These are phyloP conservation scores for Noctilio leporinus DNA, from an alignment of 2,113 vertebrate species.

Conservation along the genomic window DNA sequence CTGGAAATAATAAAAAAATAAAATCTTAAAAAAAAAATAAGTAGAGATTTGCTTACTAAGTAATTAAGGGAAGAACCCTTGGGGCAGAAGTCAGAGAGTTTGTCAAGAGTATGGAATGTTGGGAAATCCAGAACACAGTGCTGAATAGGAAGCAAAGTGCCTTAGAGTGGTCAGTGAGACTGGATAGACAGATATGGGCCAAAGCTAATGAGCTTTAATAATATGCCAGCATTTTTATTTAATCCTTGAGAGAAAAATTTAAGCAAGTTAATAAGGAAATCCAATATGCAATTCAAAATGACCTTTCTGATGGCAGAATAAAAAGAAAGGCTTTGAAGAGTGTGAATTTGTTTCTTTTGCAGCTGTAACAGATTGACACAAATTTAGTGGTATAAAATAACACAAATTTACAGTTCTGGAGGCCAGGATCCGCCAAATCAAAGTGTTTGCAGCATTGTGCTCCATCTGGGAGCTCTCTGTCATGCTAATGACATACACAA, in stretches of 20 bases:
- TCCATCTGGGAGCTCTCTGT: neutral
- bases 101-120: neutral
- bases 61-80: neutral
- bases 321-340: neutral
- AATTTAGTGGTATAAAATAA: neutral
- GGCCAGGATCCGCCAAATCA: neutral
- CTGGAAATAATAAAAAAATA: too few relatives aligned
- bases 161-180: neutral
- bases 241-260: neutral
- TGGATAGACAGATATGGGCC: too few relatives aligned
- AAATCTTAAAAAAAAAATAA: too few relatives aligned
- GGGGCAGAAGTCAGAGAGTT: neutral
- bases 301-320: neutral
- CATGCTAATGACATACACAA: too few relatives aligned
- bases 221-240: neutral
- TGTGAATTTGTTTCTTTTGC: neutral
- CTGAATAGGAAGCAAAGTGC: neutral
- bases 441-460: neutral
- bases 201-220: neutral
- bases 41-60: neutral
- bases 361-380: neutral
- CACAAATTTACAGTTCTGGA: neutral
- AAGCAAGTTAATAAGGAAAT: neutral
- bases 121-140: neutral
- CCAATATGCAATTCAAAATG: neutral